Base-by-base conservation (phyloP, 2,797 vertebrate genomes). In the Protonibea diacanthus region DNA sequence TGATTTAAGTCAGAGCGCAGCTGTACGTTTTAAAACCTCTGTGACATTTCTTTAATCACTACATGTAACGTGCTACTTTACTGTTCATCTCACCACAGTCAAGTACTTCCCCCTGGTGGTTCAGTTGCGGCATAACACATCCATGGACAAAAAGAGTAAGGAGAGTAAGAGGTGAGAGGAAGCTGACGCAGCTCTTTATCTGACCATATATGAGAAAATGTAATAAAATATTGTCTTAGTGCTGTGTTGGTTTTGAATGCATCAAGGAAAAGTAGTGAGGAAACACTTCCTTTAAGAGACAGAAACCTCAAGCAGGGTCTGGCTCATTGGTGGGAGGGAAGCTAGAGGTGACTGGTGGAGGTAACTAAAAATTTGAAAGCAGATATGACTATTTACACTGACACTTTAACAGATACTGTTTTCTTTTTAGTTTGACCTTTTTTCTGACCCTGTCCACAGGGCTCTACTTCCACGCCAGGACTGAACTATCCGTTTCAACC, bases 21-120 rank as follows among this genome's bases (percentile, higher is more conserved):
- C 40, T 44, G 63, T 6, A 25, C 17, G 6, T 18, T 47, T 47
- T 18, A 6, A 6, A 17, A 18, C 15, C 15, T 33, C 33, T 33
- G 33, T 0, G 9, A 38, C 33, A 38, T 38, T 38, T 38, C 33
- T 38, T 38, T 38, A 38, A 38, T 38, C 33, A 38, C 33, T 9
- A 1, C 33, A 38, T 9, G 33, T 38, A 9, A 38, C 25, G 8
- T 17, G 18, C 18, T 20, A 17, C 17, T 23, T 55, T 42, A 18
- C 14, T 18, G 6, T 15, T 53, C 17, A 7, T 27, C n/a, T 33
- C 6, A 33, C 5, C 8, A 21, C 25, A 59, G 67, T 18, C 5
- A 67, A 55, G 23, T 60, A 29, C 78, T 52, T 55, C 76, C 88
- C 76, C 55, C 88, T 89, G 63, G 69, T 80, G 84, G 84, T 21